Percentiles rank a stretch among this genome's conserved stretches.
These are phyloP conservation scores for Acanthosoma haemorrhoidale DNA, from an alignment of 2,888 invertebrate genomes.

Conservation along the genomic window DNA sequence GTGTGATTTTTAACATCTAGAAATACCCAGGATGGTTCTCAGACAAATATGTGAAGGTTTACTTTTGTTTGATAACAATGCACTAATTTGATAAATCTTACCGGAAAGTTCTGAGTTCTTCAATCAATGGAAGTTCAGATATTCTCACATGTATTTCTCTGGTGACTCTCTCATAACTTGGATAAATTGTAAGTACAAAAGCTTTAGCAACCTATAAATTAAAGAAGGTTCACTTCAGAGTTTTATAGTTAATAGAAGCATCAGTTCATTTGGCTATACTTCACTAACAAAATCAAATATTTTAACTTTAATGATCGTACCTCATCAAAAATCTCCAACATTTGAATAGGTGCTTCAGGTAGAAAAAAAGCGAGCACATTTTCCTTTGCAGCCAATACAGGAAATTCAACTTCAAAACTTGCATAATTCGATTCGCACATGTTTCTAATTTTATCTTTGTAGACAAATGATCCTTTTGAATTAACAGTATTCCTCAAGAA, in stretches of 20 bases:
- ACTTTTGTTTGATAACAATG: too few species aligned
- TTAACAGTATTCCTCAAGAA: slow-evolving; percentile 87
- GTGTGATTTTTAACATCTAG: too few species aligned
- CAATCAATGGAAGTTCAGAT: slow-evolving; percentile 88
- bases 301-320: slow-evolving; percentile 4
- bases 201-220: slow-evolving; percentile 64
- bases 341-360: slow-evolving; percentile 94
- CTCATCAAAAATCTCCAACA: slow-evolving; percentile 93
- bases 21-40: too few species aligned
- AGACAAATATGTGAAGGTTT: too few species aligned
- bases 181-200: slow-evolving; percentile 87
- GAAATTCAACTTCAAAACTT: slow-evolving; percentile 66
- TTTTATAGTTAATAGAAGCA: too few species aligned
- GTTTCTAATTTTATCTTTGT: slow-evolving; percentile 80
- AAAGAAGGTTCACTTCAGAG: too few species aligned
- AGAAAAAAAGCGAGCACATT: slow-evolving; percentile 93
- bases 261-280: too few species aligned
- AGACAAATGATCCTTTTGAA: slow-evolving; percentile 78
- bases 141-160: slow-evolving; percentile 92
- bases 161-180: slow-evolving; percentile 91
- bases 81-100: slow-evolving; percentile 41
- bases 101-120: slow-evolving; percentile 89
- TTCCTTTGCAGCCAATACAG: slow-evolving; percentile 80
- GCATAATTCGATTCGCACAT: slow-evolving; percentile 87
- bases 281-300: neutral